Base-by-base conservation (phyloP, 1,140 invertebrate genomes). In the Penaeus japonicus region DNA sequence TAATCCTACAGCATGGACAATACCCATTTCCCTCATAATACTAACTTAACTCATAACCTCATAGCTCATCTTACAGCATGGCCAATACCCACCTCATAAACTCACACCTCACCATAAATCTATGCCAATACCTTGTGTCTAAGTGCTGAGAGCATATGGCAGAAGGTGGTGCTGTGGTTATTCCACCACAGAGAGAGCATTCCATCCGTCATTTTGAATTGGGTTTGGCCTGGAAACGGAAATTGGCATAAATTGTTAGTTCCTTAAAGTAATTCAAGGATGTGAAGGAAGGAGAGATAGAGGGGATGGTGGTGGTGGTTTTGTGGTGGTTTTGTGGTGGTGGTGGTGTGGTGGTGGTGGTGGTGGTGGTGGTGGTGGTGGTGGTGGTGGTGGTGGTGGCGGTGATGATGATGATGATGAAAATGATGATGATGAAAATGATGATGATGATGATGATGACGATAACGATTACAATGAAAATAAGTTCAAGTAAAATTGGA, bases 61-160 rank as follows among this genome's bases (percentile, higher is more conserved):
- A 7, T 4, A 47, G 12, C 15, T 12, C 47, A 47, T 47, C 47
- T 15, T 15, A 4, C 10, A 12, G 10, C 47, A 47, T 15, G 47
- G 15, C 47, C 15, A 7, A 47, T 1, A 47, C 47, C 47, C 47
- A 47, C 15, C 15, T 7, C 47, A 47, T 47, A 47, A 47, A 7
- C 15, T 1, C 47, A 7, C 15, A 47, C 10, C 1, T 47, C 47
- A 15, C 15, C 0, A 1, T 15, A 4, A 47, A 47, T 47, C 15
- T 0, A 1, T 7, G 92, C 0, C 95, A 95, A 91, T 95, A 90
- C 89, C 87, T 90, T 90, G n/a, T 89, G 86, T 65, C 89, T 87
- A 1, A 90, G 75, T 12, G 87, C 54, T 89, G 89, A 88, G 12
- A 90, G 75, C 35, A 89, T 84, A 55, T 89, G 89, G 70, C 83